Percentiles rank a stretch among this genome's conserved stretches.
These are phyloP conservation scores for Intellagama lesueurii DNA, from an alignment of 2,797 vertebrate species.

Conservation along the genomic window DNA sequence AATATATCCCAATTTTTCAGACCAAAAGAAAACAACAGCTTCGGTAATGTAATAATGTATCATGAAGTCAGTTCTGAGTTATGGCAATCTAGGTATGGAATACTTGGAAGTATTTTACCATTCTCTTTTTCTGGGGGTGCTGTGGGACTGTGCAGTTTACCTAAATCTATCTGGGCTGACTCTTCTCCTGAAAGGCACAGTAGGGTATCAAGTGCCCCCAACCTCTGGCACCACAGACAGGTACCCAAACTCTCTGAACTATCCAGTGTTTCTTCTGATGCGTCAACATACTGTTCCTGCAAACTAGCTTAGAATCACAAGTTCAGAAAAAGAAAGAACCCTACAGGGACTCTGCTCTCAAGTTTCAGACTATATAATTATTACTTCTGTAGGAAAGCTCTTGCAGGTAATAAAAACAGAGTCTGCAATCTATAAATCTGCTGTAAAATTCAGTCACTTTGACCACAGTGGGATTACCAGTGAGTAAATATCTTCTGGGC, in stretches of 20 bases:
- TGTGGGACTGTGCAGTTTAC: too few species aligned
- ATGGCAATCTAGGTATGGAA: too few species aligned
- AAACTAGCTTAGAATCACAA: neutral
- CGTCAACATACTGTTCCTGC: neutral
- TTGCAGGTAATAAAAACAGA: neutral
- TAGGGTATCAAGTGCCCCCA: neutral
- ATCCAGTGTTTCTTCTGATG: neutral
- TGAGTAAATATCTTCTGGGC: constrained; percentile 14
- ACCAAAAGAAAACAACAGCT: neutral
- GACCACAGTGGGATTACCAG: constrained; percentile 13
- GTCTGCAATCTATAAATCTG: constrained; percentile 1
- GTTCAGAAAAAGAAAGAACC: neutral
- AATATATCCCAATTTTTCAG: neutral
- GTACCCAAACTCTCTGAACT: too few species aligned
- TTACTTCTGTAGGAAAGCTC: constrained; percentile 23
- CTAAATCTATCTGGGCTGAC: too few species aligned
- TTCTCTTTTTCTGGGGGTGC: too few species aligned
- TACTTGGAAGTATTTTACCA: too few species aligned
- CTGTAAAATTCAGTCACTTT: neutral
- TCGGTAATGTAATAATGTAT: constrained; percentile 16
- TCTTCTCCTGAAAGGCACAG: too few species aligned
- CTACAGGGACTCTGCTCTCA: constrained; percentile 25
- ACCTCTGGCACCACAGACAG: too few species aligned
- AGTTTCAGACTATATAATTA: constrained; percentile 26
- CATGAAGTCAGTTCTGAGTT: too few species aligned